These are phyloP conservation scores for Sus cebifrons DNA, from an alignment of 2,797 vertebrate genomes.

Conservation along the genomic window DNA sequence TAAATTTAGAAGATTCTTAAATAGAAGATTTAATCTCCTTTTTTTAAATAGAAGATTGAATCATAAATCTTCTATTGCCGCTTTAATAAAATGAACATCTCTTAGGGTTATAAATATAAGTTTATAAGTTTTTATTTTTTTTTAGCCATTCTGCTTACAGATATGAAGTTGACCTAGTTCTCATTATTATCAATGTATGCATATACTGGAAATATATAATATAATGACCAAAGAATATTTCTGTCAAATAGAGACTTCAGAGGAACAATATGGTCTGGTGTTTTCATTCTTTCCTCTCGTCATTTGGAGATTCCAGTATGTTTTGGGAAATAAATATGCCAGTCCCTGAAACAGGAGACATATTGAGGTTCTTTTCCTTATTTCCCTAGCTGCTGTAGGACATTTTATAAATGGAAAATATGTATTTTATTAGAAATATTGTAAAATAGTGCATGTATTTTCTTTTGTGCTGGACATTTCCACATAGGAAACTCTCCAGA, in stretches of 20 bases:
- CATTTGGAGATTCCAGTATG: not conserved
- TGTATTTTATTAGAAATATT: constrained; percentile 19
- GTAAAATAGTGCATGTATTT: constrained; percentile 17
- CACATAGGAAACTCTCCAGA: not conserved
- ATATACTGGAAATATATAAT: not conserved
- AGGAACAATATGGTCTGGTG: not conserved
- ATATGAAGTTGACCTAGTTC: not conserved
- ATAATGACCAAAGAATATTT: not conserved
- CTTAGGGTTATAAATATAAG: not conserved
- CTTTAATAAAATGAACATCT: not conserved
- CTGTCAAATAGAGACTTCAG: not conserved
- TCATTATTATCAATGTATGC: not conserved
- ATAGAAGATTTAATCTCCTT: too few species aligned
- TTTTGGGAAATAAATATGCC: not conserved
- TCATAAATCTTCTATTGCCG: not conserved
- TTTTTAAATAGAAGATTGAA: not conserved
- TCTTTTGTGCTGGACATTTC: not conserved
- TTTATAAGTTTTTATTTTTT: not conserved
- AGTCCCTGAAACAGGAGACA: not conserved
- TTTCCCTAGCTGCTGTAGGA: not conserved
- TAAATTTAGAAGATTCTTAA: too few species aligned
- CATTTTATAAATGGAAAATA: not conserved
- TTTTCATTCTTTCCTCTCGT: not conserved
- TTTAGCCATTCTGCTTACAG: not conserved
- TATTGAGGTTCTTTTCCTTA: not conserved